Conservation (phyloP, 2,888 invertebrate genomes). For the Eupithecia pulchellata region DNA sequence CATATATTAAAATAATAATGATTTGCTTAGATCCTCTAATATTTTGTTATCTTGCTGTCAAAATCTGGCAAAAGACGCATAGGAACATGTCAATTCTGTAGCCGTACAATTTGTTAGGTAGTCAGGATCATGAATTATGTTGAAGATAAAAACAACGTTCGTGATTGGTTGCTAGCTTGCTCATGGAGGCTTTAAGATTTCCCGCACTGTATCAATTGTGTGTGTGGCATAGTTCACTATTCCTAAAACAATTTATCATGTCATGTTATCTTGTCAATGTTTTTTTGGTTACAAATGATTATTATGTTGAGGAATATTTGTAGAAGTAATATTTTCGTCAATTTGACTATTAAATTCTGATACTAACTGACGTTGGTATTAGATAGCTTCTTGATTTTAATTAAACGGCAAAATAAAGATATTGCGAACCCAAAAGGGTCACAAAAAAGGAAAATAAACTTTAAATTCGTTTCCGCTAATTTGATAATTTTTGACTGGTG, state of each 20-base stretch:
- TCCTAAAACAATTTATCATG: constrained; percentile 74
- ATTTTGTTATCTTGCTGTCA: neutral
- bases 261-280: constrained; percentile 56
- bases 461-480: constrained; percentile 24
- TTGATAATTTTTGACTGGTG: constrained; percentile 23
- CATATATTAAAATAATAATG: neutral
- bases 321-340: constrained; percentile 14
- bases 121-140: neutral
- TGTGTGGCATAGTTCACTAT: constrained; percentile 79
- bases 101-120: neutral
- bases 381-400: neutral
- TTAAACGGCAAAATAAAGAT: constrained; percentile 6
- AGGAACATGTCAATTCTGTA: neutral
- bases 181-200: constrained; percentile 22
- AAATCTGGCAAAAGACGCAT: neutral
- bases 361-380: neutral
- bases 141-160: neutral
- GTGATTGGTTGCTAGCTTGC: neutral
- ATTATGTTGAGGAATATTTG: constrained; percentile 17
- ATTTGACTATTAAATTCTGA: constrained; percentile 11
- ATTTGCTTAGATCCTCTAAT: neutral
- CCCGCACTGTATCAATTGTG: constrained; percentile 48
- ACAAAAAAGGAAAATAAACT: constrained; percentile 15
- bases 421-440: constrained; percentile 2
- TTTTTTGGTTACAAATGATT: constrained; percentile 48